Conservation (phyloP, 2,888 invertebrate species). For the Archips xylosteana region DNA sequence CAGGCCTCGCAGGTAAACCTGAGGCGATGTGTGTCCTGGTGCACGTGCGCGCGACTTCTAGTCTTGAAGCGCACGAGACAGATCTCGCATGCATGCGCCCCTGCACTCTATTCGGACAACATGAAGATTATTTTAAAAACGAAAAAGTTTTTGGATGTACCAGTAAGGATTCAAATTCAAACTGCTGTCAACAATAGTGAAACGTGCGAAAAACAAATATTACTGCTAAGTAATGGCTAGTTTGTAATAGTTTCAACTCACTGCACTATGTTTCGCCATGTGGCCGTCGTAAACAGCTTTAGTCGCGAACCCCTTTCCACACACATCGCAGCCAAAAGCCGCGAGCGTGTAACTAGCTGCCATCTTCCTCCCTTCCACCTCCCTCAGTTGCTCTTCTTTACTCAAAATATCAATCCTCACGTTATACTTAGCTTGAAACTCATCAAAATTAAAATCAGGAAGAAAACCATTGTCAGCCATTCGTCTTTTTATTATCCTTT, state of each 20-base stretch:
- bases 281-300: conserved; percentile 32
- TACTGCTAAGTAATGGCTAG: no score
- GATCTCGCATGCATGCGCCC: conserved; percentile 30
- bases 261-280: conserved; percentile 27
- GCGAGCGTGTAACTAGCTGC: conserved; percentile 15
- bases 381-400: conserved; percentile 34
- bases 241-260: neutral
- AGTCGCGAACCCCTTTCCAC: conserved; percentile 30
- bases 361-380: conserved; percentile 32
- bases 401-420: conserved; percentile 36
- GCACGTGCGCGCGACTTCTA: conserved; percentile 34
- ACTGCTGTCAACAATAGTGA: no score
- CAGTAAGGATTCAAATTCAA: no score
- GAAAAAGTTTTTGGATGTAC: no score
- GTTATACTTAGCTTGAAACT: conserved; percentile 35
- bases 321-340: conserved; percentile 34
- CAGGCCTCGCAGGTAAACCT: conserved; percentile 34
- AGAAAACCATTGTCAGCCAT: conserved; percentile 33
- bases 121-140: no score
- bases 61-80: conserved; percentile 36
- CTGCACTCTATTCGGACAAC: conserved; percentile 11
- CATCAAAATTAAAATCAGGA: conserved; percentile 35
- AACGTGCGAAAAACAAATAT: no score
- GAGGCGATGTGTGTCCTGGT: conserved; percentile 39
- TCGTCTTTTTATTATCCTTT: conserved; percentile 36